Base-by-base conservation (phyloP, 2,797 vertebrate genomes). In the Scyliorhinus canicula region DNA sequence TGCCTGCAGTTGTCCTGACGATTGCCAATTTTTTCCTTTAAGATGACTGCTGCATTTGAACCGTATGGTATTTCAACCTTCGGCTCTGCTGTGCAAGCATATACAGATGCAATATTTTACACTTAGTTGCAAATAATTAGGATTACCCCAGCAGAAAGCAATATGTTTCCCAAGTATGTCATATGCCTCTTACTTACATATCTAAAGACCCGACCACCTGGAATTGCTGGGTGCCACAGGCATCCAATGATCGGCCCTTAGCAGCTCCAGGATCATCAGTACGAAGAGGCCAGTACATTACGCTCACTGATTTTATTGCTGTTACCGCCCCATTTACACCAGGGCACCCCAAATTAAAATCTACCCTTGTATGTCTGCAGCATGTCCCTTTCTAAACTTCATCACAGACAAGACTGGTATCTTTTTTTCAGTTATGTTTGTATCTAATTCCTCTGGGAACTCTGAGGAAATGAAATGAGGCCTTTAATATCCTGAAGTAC, bases 391-490 rank as follows among this genome's bases (percentile, higher is more conserved):
- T 90, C 86, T 90, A 90, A 90, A 7, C 86, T 40, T 63, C 35
- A 90, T 24, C 85, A 88, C 52, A 88, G n/a, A 93, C 6, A 50
- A 31, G 9, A n/a, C 57, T 35, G 50, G 52, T 55, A 88, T 88
- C 57, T 60, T 60, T 50, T 88, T 52, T 55, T 57, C n/a, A 69
- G 65, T 5, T 52, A 35, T 93, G 21, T 74, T 94, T 93, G 44
- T 52, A 69, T 16, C 44, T 55, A 74, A 74, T 94, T 71, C 11
- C 50, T 71, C 67, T 52, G 26, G 47, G 65, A 35, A 2, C 26
- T 55, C 67, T 74, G 67, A 52, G 2, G 24, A 94, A 74, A 74
- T 94, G 35, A 94, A 94, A 52, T 93, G 65, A 93, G 67, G 47
- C 47, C 67, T 12, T 94, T 50, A 94, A 74, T 67, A 74, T 94